Conservation (phyloP, 2,797 vertebrate species). For the Eulemur albifrons region DNA sequence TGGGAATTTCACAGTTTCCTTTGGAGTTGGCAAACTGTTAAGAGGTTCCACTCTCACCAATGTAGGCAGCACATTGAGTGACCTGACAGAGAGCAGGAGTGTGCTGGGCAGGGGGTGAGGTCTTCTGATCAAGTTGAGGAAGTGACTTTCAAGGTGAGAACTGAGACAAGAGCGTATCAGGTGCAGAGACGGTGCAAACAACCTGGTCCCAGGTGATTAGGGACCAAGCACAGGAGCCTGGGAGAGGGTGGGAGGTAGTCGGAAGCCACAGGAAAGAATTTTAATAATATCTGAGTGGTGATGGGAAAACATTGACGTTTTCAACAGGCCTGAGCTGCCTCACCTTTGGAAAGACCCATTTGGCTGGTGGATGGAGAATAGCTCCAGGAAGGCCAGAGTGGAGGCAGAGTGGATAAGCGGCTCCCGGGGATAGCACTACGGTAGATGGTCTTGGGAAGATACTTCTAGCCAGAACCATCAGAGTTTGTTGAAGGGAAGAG, state of each 20-base stretch:
- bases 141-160: not conserved
- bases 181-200: not conserved
- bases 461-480: not conserved
- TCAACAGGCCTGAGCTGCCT: not conserved
- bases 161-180: not conserved
- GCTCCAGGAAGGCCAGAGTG: not conserved
- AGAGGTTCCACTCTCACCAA: not conserved
- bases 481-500: not conserved
- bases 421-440: not conserved
- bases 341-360: not conserved
- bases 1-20: not conserved
- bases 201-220: not conserved
- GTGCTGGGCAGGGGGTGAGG: too few relatives aligned
- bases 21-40: not conserved
- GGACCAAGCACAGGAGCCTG: not conserved
- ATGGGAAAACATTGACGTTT: not conserved
- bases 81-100: not conserved
- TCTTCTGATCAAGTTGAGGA: not conserved
- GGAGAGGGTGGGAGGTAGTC: not conserved
- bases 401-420: not conserved
- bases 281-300: not conserved
- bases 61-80: not conserved
- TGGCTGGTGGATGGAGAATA: not conserved
- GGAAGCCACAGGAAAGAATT: not conserved
- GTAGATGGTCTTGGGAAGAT: not conserved